These are phyloP conservation scores for Emydocephalus ijimae DNA, from an alignment of 2,113 vertebrate species.

Conservation along the genomic window DNA sequence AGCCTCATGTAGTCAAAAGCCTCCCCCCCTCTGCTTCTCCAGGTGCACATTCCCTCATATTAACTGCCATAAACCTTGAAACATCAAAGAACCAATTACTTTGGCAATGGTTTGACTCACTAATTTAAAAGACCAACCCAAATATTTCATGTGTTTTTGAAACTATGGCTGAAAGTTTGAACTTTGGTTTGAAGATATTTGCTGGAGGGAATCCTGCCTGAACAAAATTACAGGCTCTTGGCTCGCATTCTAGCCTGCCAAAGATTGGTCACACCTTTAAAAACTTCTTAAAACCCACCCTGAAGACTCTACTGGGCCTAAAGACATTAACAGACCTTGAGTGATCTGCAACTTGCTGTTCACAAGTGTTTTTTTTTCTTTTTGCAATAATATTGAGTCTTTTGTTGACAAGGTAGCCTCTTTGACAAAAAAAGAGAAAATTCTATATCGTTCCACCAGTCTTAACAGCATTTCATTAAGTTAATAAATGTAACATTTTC, in stretches of 20 bases:
- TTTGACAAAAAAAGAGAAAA: neutral
- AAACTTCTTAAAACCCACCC: neutral
- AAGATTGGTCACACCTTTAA: neutral
- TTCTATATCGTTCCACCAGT: neutral
- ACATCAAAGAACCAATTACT: neutral
- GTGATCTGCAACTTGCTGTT: neutral
- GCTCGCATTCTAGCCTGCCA: neutral
- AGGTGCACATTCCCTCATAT: neutral
- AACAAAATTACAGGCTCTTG: neutral
- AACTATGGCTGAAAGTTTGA: neutral
- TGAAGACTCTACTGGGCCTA: neutral
- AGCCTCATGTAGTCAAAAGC: neutral
- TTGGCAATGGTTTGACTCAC: neutral
- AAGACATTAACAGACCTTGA: neutral
- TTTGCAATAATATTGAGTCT: constrained; percentile 8
- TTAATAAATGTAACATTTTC: neutral
- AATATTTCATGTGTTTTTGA: neutral
- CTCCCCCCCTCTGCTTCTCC: neutral
- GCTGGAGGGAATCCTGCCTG: neutral
- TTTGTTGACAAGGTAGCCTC: neutral
- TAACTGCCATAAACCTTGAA: neutral
- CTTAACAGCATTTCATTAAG: neutral
- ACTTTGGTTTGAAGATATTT: neutral
- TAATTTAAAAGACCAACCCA: neutral
- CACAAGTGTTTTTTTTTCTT: neutral